phyloP scores from a whole-genome alignment of 2,113 vertebrate species.

The Pterocles orientalis region DNA sequence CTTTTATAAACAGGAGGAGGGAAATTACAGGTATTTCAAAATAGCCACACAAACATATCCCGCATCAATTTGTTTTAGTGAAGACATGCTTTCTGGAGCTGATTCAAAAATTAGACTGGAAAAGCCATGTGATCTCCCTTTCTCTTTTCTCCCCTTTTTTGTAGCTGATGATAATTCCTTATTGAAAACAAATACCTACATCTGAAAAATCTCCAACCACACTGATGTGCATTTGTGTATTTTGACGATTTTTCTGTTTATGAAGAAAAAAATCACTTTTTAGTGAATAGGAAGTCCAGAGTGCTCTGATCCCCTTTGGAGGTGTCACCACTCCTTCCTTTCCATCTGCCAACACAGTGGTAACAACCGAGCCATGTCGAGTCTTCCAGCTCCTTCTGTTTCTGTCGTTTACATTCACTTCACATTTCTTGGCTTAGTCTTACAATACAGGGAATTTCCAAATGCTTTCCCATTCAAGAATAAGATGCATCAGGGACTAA shows the following conservation, averaged over 20 bases:
- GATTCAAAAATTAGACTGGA: neutral
- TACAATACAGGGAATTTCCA: neutral
- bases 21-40: slow-evolving; percentile 48
- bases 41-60: slow-evolving; percentile 25
- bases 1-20: slow-evolving; percentile 49
- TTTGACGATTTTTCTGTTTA: neutral
- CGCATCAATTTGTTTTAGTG: slow-evolving; percentile 15
- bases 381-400: neutral
- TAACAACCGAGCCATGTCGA: accelerated
- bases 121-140: neutral
- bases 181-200: neutral
- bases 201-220: neutral
- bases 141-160: neutral
- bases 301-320: neutral
- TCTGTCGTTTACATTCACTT: neutral
- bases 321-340: neutral
- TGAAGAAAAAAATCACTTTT: neutral
- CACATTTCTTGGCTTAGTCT: neutral
- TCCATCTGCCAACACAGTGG: neutral
- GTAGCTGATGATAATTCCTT: neutral
- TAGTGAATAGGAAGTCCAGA: neutral
- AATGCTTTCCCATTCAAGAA: slow-evolving; percentile 2
- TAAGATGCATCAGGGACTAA: neutral
- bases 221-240: neutral
- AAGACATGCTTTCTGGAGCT: neutral